Percentiles rank a stretch among this genome's conserved stretches.
These are phyloP conservation scores for Rhipidura dahli DNA, from an alignment of 2,113 vertebrate genomes.

Conservation along the genomic window DNA sequence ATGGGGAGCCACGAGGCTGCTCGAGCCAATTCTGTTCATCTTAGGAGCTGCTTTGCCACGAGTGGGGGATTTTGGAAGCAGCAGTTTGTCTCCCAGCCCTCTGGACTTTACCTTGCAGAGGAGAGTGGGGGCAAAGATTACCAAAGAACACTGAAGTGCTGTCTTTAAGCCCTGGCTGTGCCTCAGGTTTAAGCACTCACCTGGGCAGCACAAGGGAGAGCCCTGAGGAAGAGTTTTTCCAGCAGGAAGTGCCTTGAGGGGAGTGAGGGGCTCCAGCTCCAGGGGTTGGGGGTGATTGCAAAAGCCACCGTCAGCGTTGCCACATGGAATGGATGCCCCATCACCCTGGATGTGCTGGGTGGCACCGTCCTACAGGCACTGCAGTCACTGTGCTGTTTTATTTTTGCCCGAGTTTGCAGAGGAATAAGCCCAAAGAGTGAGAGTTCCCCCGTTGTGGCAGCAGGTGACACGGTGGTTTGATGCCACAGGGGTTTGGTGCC, in stretches of 20 bases:
- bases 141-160: neutral
- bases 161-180: neutral
- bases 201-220: neutral
- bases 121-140: accelerated
- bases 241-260: neutral
- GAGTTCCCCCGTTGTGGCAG: neutral
- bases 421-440: neutral
- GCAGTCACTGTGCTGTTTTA: neutral
- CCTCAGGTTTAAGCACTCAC: neutral
- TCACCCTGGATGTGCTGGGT: neutral
- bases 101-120: neutral
- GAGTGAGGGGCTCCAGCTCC: neutral
- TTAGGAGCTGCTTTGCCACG: neutral
- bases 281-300: neutral
- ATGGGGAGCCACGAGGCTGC: neutral
- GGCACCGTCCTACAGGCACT: neutral
- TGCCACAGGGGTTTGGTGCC: neutral
- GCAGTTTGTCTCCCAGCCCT: neutral
- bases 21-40: neutral
- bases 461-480: neutral
- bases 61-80: neutral
- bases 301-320: neutral
- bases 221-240: neutral
- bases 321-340: neutral
- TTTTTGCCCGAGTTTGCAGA: neutral